These are phyloP conservation scores for Epinotia bilunana DNA, from an alignment of 2,888 invertebrate genomes.

Conservation along the genomic window DNA sequence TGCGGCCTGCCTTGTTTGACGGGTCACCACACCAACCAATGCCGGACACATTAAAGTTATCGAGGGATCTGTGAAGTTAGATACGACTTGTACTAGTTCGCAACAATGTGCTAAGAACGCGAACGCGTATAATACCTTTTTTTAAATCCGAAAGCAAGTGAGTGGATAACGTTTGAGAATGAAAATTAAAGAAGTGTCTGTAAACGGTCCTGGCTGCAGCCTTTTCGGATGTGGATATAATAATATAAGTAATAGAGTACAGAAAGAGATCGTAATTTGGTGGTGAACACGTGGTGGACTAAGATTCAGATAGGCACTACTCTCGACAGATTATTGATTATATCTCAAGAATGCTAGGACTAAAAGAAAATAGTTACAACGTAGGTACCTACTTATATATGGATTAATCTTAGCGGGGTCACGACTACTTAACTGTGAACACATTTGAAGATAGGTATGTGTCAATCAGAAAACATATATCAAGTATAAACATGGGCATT, in stretches of 20 bases:
- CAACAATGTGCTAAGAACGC: neutral
- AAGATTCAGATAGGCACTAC: neutral
- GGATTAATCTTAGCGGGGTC: neutral
- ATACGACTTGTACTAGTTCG: neutral
- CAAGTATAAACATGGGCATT: conserved; percentile 20
- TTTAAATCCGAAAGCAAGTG: too few relatives aligned
- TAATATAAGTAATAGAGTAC: too few relatives aligned
- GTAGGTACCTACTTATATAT: too few relatives aligned
- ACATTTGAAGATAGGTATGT: conserved; percentile 25
- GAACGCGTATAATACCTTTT: too few relatives aligned
- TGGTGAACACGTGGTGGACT: neutral
- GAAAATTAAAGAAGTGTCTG: neutral
- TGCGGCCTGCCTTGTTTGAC: neutral
- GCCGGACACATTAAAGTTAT: neutral
- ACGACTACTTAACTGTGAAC: conserved; percentile 10
- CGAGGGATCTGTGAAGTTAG: neutral
- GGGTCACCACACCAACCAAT: neutral
- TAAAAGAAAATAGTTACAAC: too few relatives aligned
- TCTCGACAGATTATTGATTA: neutral
- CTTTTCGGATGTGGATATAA: neutral
- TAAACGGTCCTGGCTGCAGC: neutral
- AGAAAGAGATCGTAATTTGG: neutral
- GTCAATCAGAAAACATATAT: conserved; percentile 21
- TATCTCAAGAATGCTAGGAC: neutral
- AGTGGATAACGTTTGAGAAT: neutral